Percentiles rank a stretch among this genome's conserved stretches.
Conservation (phyloP, 2,888 invertebrate genomes). For the Diploptera punctata region DNA sequence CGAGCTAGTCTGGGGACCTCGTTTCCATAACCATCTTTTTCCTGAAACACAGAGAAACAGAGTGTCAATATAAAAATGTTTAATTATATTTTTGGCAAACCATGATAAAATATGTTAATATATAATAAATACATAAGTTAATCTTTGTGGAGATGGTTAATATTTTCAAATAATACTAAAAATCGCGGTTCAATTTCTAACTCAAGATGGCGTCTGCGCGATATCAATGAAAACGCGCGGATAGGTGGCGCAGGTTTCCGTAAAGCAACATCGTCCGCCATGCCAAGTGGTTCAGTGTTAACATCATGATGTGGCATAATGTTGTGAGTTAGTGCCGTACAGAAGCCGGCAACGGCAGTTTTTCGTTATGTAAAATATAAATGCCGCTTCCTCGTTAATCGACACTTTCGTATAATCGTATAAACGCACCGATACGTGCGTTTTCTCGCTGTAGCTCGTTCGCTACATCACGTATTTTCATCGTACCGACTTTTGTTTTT, state of each 20-base stretch:
- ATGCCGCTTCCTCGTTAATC: constrained; percentile 42
- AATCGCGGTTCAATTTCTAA: constrained; percentile 20
- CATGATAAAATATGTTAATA: too few relatives aligned
- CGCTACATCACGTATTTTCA: constrained; percentile 43
- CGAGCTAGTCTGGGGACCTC: constrained; percentile 92
- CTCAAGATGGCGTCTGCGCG: constrained; percentile 34
- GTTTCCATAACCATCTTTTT: constrained; percentile 97
- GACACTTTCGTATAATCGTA: constrained; percentile 39
- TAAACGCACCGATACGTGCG: constrained; percentile 41
- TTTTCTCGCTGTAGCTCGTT: constrained; percentile 42
- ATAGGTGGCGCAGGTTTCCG: constrained; percentile 40
- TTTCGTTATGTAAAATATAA: constrained; percentile 52
- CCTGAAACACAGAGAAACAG: constrained; percentile 65
- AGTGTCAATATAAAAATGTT: too few relatives aligned
- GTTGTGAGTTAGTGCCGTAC: constrained; percentile 49
- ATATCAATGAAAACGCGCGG: constrained; percentile 18
- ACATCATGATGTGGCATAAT: constrained; percentile 58
- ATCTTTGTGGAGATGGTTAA: too few relatives aligned
- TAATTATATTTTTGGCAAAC: too few relatives aligned
- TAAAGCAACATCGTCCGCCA: constrained; percentile 44
- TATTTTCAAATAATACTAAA: not conserved
- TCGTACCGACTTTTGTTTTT: constrained; percentile 42
- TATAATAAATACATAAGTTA: too few relatives aligned
- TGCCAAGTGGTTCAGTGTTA: constrained; percentile 54
- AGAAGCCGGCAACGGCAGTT: constrained; percentile 45